These are phyloP conservation scores for Limnothrissa miodon DNA, from an alignment of 2,113 vertebrate species.

Conservation along the genomic window DNA sequence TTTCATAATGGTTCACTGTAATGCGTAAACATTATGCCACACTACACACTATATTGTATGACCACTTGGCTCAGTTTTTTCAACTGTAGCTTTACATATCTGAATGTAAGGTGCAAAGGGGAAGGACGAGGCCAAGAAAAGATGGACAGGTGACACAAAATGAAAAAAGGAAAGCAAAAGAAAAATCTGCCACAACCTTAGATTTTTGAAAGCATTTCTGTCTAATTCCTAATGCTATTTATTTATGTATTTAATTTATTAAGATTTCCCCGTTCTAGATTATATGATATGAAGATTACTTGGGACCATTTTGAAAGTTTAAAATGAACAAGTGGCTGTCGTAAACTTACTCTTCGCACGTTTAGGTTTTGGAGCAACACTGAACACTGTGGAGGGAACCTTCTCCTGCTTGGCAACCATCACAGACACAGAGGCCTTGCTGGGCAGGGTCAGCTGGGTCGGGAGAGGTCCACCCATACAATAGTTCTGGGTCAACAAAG, in stretches of 20 bases:
- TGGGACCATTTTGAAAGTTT: neutral
- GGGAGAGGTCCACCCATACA: conserved; percentile 77
- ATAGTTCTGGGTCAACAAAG: conserved; percentile 67
- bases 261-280: neutral
- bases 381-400: conserved; percentile 68
- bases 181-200: no score
- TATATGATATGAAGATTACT: neutral
- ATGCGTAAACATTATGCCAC: no score
- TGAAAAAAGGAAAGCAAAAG: no score
- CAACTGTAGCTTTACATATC: no score
- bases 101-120: no score
- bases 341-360: conserved; percentile 73
- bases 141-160: no score
- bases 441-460: conserved; percentile 73
- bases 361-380: conserved; percentile 67
- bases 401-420: conserved; percentile 59
- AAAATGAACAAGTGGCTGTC: neutral
- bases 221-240: neutral
- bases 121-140: no score
- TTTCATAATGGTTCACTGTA: no score
- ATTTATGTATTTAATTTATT: no score
- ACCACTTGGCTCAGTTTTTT: no score
- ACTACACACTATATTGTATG: no score
- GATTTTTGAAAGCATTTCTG: neutral
- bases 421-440: conserved; percentile 68